Base-by-base conservation (phyloP, 1,140 invertebrate genomes). In the Lethocerus indicus region DNA sequence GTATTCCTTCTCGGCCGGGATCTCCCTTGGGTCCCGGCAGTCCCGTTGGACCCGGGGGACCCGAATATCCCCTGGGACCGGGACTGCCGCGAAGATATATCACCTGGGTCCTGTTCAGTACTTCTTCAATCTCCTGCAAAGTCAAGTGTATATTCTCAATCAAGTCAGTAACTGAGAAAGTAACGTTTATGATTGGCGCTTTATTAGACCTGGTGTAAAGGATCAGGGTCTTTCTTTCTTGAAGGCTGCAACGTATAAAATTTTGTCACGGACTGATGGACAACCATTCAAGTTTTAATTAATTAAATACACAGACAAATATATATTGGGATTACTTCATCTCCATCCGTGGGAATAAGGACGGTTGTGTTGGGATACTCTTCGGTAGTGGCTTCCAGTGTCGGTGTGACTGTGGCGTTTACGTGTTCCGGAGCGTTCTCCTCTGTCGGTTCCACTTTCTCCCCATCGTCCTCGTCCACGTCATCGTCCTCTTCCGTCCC, bases 21-120 rank as follows among this genome's bases (percentile, higher is more conserved):
- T 84, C 79, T 21, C 82, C 82, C 61, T 80, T 81, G 0, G 70
- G 71, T 32, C 81, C 82, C 41, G 67, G 63, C 0, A 68, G 67
- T 4, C 82, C 82, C 27, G 66, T 67, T 1, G 67, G 64, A 12
- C 80, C 80, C 0, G 74, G 76, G 7, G 74, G 72, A 1, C 79
- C 79, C 2, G 73, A 72, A 59, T 79, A 79, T 3, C 83, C 82
- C 48, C 77, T 61, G 1, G 77, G 76, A 1, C 83, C 81, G 25
- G 74, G 69, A n/a, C n/a, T n/a, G n/a, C n/a, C n/a, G n/a, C n/a
- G n/a, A n/a, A n/a, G n/a, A n/a, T n/a, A n/a, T n/a, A n/a, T n/a
- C n/a, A n/a, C n/a, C n/a, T 45, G 73, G 72, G 25, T 71, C 71
- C 56, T 52, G 52, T 39, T 57, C 20, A 18, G 45, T 9, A 21